phyloP scores from a whole-genome alignment of 1,140 invertebrate species.

The Drosophila lacertosa region DNA sequence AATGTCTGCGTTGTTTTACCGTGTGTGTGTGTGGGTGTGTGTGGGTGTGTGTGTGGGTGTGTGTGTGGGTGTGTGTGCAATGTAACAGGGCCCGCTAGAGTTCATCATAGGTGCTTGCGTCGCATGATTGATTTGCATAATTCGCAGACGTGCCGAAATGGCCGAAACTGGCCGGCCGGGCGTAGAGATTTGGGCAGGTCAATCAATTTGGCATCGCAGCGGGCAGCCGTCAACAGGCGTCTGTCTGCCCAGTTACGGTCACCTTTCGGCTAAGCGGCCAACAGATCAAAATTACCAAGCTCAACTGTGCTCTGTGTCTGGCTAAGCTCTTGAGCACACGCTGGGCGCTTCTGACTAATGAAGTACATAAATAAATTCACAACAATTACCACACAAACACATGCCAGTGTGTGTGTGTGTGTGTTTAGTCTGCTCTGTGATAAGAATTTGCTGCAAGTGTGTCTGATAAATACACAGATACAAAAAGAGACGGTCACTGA shows the following conservation, averaged over 20 bases:
- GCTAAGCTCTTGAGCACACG: constrained; percentile 19
- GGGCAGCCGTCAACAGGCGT: constrained; percentile 15
- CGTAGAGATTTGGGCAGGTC: neutral
- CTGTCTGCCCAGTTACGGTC: constrained; percentile 1
- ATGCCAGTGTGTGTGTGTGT: neutral
- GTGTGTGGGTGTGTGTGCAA: neutral
- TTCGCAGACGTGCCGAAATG: constrained; percentile 45
- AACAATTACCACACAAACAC: constrained; percentile 42
- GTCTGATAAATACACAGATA: constrained; percentile 4
- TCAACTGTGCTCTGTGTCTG: constrained; percentile 3
- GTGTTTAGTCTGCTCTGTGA: neutral
- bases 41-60: neutral
- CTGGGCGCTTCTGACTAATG: constrained; percentile 37
- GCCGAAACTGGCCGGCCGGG: neutral
- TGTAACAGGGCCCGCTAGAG: neutral
- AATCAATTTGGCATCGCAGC: constrained; percentile 4
- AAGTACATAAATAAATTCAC: constrained; percentile 56
- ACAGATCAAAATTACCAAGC: neutral
- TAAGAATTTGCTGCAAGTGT: constrained; percentile 5
- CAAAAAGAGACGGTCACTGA: neutral
- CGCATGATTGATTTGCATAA: constrained; percentile 66
- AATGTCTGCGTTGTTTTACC: neutral
- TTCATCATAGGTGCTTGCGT: constrained; percentile 5
- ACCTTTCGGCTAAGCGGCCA: constrained; percentile 5
- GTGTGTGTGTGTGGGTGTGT: no score